Evolutionary conservation across 2,797 vertebrate species (phyloP).

Genomic region (Gorsachius magnificus): DNA sequence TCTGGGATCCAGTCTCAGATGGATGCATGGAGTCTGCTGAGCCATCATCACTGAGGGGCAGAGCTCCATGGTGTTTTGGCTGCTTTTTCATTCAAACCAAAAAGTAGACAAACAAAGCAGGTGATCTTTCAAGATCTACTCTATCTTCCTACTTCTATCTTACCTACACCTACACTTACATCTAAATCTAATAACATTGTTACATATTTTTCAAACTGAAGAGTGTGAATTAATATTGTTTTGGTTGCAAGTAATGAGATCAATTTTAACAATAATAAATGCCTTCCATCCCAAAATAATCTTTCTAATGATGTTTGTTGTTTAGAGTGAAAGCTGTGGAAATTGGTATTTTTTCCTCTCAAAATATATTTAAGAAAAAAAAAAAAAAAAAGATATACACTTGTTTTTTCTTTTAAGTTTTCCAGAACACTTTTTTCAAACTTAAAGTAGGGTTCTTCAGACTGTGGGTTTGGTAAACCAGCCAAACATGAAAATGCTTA

Average conservation of each 20-base stretch:
- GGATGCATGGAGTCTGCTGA: neutral
- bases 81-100: neutral
- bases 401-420: neutral
- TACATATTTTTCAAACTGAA: neutral
- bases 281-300: neutral
- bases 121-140: neutral
- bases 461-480: neutral
- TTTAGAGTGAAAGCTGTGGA: neutral
- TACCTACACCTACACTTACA: neutral
- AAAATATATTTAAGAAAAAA: neutral
- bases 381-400: accelerated
- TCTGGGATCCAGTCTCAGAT: neutral
- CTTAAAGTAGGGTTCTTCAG: neutral
- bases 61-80: neutral
- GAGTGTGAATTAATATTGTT: neutral
- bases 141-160: neutral
- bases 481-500: neutral
- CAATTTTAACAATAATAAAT: neutral
- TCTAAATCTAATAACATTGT: neutral
- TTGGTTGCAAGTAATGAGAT: neutral
- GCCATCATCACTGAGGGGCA: accelerated
- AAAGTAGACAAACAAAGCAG: neutral
- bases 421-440: neutral
- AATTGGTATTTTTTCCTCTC: neutral
- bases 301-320: neutral